Evolutionary conservation across 1,140 invertebrate species (phyloP).

Genomic region (Drosophila obscura): DNA sequence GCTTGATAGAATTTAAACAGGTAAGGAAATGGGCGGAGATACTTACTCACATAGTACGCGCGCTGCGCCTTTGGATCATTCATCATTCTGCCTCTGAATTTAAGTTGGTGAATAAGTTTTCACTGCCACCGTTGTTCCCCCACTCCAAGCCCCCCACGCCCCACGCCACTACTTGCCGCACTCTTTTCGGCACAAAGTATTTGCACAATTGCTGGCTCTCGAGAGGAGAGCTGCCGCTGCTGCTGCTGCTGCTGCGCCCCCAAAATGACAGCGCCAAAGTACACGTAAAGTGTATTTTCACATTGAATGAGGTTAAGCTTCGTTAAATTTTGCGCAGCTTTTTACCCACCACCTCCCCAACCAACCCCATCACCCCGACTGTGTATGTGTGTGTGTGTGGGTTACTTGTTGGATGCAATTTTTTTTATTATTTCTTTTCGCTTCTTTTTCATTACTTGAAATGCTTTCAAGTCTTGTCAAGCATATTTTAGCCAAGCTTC

Average conservation of each 20-base stretch:
- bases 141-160: too few relatives aligned
- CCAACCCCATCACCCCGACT: background rate
- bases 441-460: constrained; percentile 73
- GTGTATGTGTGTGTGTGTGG: constrained; percentile 14
- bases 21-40: constrained; percentile 11
- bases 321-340: constrained; percentile 75
- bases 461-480: constrained; percentile 75
- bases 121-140: background rate
- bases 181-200: constrained; percentile 62
- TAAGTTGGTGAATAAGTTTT: constrained; percentile 58
- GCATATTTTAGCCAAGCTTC: constrained; percentile 73
- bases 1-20: background rate
- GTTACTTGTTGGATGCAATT: constrained; percentile 48
- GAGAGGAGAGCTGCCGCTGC: constrained; percentile 22
- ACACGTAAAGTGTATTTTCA: constrained; percentile 78
- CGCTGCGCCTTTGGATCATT: constrained; percentile 54
- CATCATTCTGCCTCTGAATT: constrained; percentile 69
- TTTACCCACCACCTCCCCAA: background rate
- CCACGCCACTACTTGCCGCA: background rate
- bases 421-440: constrained; percentile 28
- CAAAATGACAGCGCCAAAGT: constrained; percentile 81
- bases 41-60: constrained; percentile 10
- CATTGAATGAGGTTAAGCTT: constrained; percentile 82
- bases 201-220: constrained; percentile 78
- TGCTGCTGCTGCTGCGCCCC: constrained; percentile 34